Percentiles rank a stretch among this genome's conserved stretches.
phyloP scores from a whole-genome alignment of 2,113 vertebrate genomes.

The Blennius ocellaris region DNA sequence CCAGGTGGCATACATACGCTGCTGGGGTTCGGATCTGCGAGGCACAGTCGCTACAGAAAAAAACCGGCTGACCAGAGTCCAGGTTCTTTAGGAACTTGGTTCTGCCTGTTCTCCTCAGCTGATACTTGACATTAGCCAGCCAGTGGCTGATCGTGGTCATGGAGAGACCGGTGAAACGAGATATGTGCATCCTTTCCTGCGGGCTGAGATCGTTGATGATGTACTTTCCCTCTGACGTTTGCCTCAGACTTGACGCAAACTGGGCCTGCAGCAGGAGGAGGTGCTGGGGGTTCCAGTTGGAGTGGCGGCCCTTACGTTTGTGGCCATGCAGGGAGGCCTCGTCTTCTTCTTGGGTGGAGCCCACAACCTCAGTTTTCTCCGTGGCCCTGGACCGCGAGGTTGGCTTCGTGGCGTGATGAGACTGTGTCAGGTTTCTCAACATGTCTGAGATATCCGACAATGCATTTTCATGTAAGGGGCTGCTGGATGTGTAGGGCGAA shows the following conservation, averaged over 20 bases:
- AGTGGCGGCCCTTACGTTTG: constrained; percentile 98
- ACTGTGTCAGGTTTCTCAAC: constrained; percentile 97
- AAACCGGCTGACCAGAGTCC: constrained; percentile 96
- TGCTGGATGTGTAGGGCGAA: constrained; percentile 93
- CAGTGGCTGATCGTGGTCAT: constrained; percentile 99
- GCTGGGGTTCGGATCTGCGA: constrained; percentile 97
- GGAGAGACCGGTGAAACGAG: constrained; percentile 95
- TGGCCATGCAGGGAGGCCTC: constrained; percentile 90
- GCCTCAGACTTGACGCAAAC: constrained; percentile 95
- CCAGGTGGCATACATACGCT: constrained; percentile 96
- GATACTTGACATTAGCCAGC: constrained; percentile 99
- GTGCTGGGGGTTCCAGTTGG: constrained; percentile 99
- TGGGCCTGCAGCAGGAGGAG: constrained; percentile 98
- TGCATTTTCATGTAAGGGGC: constrained; percentile 95
- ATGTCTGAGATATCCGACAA: constrained; percentile 99
- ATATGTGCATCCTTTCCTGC: constrained; percentile 98
- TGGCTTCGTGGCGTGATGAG: constrained; percentile 89
- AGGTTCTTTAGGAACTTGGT: constrained; percentile 99
- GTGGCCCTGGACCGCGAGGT: constrained; percentile 89
- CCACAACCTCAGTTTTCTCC: constrained; percentile 90
- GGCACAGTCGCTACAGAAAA: constrained; percentile 98
- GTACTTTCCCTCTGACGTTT: constrained; percentile 95
- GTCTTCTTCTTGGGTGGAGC: constrained; percentile 89
- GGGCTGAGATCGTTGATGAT: constrained; percentile 97
- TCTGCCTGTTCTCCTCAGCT: constrained; percentile 97